phyloP scores from a whole-genome alignment of 53 echinoderm and acorn worm genomes.

The Mesocentrotus franciscanus region DNA sequence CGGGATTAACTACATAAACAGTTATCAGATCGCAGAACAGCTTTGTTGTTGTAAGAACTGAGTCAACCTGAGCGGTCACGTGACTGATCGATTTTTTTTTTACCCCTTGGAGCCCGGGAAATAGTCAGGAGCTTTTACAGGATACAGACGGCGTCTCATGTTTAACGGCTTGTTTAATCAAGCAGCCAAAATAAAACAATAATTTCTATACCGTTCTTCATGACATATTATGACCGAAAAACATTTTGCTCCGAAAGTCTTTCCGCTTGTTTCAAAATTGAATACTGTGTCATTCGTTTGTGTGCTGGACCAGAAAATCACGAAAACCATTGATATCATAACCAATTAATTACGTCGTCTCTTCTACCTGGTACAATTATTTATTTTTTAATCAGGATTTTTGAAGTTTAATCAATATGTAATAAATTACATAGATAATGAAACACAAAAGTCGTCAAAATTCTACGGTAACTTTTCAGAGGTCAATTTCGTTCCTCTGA shows the following conservation, averaged over 20 bases:
- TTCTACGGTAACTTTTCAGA: too few relatives aligned
- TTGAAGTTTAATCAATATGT: too few relatives aligned
- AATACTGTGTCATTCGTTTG: not conserved
- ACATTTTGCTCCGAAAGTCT: not conserved
- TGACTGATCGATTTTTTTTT: not conserved
- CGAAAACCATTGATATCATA: not conserved
- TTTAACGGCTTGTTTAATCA: conserved; percentile 28
- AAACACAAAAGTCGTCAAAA: too few relatives aligned
- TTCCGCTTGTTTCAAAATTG: not conserved
- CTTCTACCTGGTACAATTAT: too few relatives aligned
- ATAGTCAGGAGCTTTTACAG: not conserved
- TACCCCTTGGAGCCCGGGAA: conserved; percentile 35
- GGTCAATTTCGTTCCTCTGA: too few relatives aligned
- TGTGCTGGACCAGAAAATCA: not conserved
- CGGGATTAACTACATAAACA: conserved; percentile 53
- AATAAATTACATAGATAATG: too few relatives aligned
- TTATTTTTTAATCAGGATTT: too few relatives aligned
- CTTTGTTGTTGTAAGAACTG: conserved; percentile 16
- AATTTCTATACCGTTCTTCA: not conserved
- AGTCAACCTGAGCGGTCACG: conserved; percentile 5
- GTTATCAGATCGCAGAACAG: not conserved
- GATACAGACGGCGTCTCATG: conserved; percentile 32
- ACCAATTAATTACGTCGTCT: too few relatives aligned
- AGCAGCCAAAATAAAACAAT: conserved; percentile 8
- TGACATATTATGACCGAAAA: not conserved